Evolutionary conservation across 2,797 vertebrate genomes (phyloP), one percentile per base, ranked within the genome.

Genomic region (Limnodromus scolopaceus): DNA sequence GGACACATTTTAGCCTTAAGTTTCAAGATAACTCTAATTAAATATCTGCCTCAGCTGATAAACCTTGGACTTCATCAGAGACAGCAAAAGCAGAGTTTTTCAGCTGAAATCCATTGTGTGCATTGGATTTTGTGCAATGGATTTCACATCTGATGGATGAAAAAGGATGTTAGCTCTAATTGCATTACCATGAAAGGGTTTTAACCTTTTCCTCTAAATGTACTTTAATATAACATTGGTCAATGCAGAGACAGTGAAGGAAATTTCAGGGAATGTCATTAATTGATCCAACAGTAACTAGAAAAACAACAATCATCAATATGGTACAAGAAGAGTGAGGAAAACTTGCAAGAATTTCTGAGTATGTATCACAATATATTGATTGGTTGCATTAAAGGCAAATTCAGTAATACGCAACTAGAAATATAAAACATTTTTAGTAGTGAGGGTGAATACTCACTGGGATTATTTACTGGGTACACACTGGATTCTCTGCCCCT

Each of bases 171-270:
- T 78, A 0, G 0, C 24, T 81, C 38, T 79, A 89, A 92, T 75
- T 93, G 43, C 38, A 34, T 78, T 75, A 63, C 61, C 30, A 38
- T 76, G 58, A 61, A 91, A 88, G 32, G 11, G 19, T 68, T 93
- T 87, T 84, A 94, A 92, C 27, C 46, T 94, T 86, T 95, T 55
- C 34, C 28, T 83, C 63, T 55, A 69, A 92, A 85, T 55, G 43
- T 45, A 34, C 39, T 83, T 85, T 46, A 64, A 55, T 85, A 34
- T 34, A 74, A n/a, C 25, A 38, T 30, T 64, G 6, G 23, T 92
- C 76, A 88, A 80, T 92, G 48, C 18, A 81, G 69, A 78, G 32
- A 28, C 57, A 76, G 13, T 0, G 1, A 86, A 80, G 4, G 2
- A 72, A 88, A 72, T 65, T 93, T 92, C 82, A 92, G 45, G 12